Percentiles rank a stretch among this genome's conserved stretches.
These are phyloP conservation scores for Procambarus clarkii DNA, from an alignment of 1,140 invertebrate genomes.

Conservation along the genomic window DNA sequence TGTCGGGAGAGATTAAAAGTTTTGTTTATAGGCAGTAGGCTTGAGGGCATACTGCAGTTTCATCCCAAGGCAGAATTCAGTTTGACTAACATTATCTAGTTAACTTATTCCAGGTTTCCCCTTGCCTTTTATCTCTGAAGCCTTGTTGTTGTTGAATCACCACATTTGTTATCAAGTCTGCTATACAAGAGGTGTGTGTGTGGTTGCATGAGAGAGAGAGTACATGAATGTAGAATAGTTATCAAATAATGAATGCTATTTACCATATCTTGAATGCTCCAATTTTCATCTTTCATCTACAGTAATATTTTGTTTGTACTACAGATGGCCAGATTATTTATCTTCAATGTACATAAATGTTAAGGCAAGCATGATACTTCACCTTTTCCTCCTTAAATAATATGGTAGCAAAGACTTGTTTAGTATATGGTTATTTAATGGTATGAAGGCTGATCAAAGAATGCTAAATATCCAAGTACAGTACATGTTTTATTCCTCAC, in stretches of 20 bases:
- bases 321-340: background rate
- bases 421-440: background rate
- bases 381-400: background rate
- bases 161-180: conserved; percentile 37
- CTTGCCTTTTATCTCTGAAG: conserved; percentile 41
- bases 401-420: background rate
- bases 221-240: background rate
- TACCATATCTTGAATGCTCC: conserved; percentile 2
- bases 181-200: conserved; percentile 1
- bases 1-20: background rate
- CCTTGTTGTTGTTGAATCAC: conserved; percentile 47
- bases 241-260: background rate
- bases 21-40: background rate
- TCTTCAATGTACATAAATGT: conserved; percentile 5
- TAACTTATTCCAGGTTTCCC: background rate
- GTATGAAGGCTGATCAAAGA: background rate
- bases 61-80: background rate
- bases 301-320: conserved; percentile 9
- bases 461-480: background rate
- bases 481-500: background rate
- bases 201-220: background rate
- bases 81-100: conserved; percentile 9
- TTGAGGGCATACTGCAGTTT: background rate
- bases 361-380: background rate
- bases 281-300: conserved; percentile 17